Base-by-base conservation (phyloP, 1,140 invertebrate genomes). In the Drosophila elegans region DNA sequence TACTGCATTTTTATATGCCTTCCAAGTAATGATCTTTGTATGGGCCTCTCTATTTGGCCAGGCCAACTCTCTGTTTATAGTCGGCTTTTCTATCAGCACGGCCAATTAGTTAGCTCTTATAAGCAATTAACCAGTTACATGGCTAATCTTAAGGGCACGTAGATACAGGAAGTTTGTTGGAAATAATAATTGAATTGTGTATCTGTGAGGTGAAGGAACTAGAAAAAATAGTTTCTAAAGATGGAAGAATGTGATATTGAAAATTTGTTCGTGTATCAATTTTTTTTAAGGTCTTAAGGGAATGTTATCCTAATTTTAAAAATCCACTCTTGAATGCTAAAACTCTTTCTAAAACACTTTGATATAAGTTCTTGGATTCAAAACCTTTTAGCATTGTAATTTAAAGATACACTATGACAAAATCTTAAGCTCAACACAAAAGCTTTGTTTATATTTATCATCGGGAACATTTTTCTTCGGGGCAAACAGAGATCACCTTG, bases 401-500 rank as follows among this genome's bases (percentile, higher is more conserved):
- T 16, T 4, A 11, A 45, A 25, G 45, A 12, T 27, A 12, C 11
- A 3, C 2, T 0, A 45, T 46, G 21, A 4, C 5, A n/a, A 34
- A 34, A 13, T 29, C n/a, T 25, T 29, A 9, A 48, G 27, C 46
- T 6, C n/a, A 25, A n/a, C 46, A 48, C 46, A 12, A n/a, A 29
- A 67, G 32, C 44, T 72, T 49, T 71, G 49, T 72, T 62, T 61
- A 10, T 55, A 60, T 73, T 68, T 66, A 32, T 27, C 38, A 21
- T 21, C 7, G 4, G 13, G 36, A 59, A n/a, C n/a, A n/a, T n/a
- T 82, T 81, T 85, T 85, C 82, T 78, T 86, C 39, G 57, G 63
- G 78, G 62, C 73, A 76, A 63, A 77, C 42, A 56, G 64, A 38
- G 48, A 73, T 86, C 61, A 86, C 74, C 71, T 82, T 86, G 78